Conservation (phyloP, 2,797 vertebrate species). For the Melanogrammus aeglefinus region DNA sequence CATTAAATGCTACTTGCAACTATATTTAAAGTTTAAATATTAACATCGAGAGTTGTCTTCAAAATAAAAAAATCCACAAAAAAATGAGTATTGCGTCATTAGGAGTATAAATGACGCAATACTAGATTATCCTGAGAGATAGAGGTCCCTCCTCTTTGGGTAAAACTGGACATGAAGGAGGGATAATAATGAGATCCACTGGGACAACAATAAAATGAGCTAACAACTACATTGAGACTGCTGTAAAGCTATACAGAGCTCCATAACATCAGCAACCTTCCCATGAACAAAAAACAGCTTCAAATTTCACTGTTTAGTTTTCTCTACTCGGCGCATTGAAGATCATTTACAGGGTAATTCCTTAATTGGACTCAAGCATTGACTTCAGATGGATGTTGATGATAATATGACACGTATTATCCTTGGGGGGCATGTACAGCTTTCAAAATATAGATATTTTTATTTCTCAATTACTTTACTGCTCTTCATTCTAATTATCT, state of each 20-base stretch:
- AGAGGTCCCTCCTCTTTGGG: not conserved
- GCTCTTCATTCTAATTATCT: constrained; percentile 8
- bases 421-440: constrained; percentile 7
- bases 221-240: not conserved
- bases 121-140: not conserved
- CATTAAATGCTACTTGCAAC: too few relatives aligned
- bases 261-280: not conserved
- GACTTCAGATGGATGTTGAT: not conserved
- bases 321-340: not conserved
- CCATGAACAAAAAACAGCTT: too few relatives aligned
- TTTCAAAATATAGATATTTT: constrained; percentile 1
- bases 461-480: constrained; percentile 22
- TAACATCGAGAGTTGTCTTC: too few relatives aligned
- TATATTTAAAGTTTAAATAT: too few relatives aligned
- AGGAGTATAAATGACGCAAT: not conserved
- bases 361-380: not conserved
- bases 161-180: not conserved
- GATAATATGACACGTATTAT: not conserved
- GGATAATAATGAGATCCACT: constrained; percentile 1
- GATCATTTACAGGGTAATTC: not conserved
- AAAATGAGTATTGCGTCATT: too few relatives aligned
- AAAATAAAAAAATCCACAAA: too few relatives aligned
- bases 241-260: not conserved
- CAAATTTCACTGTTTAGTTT: not conserved
- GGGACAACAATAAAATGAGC: not conserved